phyloP scores from a whole-genome alignment of 2,888 invertebrate species.

The Invenusta paracnida region DNA sequence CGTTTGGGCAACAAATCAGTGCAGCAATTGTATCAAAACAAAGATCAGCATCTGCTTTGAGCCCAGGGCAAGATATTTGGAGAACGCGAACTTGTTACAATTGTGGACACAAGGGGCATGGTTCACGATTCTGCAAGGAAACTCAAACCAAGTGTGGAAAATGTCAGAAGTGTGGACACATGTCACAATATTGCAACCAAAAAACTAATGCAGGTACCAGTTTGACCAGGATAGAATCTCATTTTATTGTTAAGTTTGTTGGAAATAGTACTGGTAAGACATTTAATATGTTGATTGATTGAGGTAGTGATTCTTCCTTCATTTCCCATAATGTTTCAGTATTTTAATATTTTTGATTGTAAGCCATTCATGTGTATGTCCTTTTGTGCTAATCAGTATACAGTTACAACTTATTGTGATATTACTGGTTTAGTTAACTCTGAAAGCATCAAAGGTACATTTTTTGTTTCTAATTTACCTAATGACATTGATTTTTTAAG shows the following conservation, averaged over 20 bases:
- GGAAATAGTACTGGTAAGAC: neutral
- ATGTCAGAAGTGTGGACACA: neutral
- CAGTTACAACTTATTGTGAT: neutral
- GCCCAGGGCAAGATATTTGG: neutral
- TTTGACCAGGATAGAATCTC: neutral
- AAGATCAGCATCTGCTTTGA: neutral
- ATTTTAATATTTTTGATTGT: neutral
- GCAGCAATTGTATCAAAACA: neutral
- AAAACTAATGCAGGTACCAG: too few relatives aligned
- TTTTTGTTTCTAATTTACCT: neutral
- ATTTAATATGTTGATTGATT: neutral
- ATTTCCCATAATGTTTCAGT: neutral
- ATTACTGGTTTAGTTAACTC: neutral
- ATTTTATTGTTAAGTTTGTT: neutral
- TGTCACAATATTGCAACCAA: too few relatives aligned
- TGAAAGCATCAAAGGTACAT: neutral
- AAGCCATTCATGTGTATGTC: neutral
- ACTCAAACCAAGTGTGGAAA: neutral
- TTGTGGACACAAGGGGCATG: neutral
- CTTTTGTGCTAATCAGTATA: neutral
- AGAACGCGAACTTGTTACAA: neutral
- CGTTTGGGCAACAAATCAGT: neutral
- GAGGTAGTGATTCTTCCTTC: neutral
- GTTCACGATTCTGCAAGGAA: neutral
- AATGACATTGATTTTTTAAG: neutral